Conservation (phyloP, 1,140 invertebrate genomes). For the Tetramorium alpestre region DNA sequence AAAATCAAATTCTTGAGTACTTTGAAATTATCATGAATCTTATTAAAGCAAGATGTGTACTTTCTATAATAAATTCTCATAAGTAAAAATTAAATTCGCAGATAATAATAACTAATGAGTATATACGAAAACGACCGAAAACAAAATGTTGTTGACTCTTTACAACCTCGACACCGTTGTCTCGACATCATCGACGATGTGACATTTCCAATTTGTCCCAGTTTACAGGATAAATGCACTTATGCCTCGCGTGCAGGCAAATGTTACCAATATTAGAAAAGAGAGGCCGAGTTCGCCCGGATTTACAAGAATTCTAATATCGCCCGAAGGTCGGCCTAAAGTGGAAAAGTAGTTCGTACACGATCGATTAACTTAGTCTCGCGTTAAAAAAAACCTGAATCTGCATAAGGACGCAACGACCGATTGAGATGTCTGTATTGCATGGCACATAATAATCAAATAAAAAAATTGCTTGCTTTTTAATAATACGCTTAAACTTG, state of each 20-base stretch:
- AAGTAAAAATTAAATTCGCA: neutral
- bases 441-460: neutral
- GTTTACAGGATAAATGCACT: conserved; percentile 53
- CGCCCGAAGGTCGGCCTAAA: conserved; percentile 68
- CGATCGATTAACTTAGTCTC: conserved; percentile 65
- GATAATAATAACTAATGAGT: neutral
- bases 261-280: conserved; percentile 63
- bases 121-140: neutral
- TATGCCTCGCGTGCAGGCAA: conserved; percentile 56
- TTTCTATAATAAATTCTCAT: neutral
- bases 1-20: neutral
- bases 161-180: conserved; percentile 40
- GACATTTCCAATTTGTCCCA: conserved; percentile 61
- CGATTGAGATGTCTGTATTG: neutral
- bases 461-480: neutral
- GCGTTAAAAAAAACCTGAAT: conserved; percentile 36
- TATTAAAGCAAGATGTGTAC: neutral
- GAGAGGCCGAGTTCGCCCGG: conserved; percentile 53
- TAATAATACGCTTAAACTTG: neutral
- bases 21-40: neutral
- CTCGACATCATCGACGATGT: conserved; percentile 44
- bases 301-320: conserved; percentile 72
- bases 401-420: neutral
- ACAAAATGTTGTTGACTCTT: conserved; percentile 15
- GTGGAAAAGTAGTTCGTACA: conserved; percentile 66